Evolutionary conservation across 2,797 vertebrate species (phyloP).

Genomic region (Intellagama lesueurii): DNA sequence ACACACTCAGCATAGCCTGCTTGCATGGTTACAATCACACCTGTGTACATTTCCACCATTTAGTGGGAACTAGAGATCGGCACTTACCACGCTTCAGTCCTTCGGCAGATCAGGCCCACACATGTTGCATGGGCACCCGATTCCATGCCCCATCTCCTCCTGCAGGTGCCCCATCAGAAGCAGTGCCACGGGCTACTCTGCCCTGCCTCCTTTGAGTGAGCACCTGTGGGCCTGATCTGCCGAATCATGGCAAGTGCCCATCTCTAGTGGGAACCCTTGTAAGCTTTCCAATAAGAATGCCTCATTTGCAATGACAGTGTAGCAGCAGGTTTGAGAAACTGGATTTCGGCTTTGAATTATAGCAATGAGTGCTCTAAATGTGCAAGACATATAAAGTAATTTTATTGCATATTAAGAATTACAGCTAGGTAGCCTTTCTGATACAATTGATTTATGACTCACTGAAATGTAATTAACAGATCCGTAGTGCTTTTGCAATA

Average conservation of each 20-base stretch:
- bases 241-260: too few relatives aligned
- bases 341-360: slow-evolving; percentile 12
- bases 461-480: slow-evolving; percentile 33
- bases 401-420: neutral
- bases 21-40: neutral
- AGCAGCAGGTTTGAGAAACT: neutral
- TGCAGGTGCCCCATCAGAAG: too few relatives aligned
- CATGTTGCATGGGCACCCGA: too few relatives aligned
- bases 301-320: neutral
- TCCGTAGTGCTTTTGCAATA: neutral
- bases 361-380: neutral
- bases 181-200: too few relatives aligned
- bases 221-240: too few relatives aligned
- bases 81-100: too few relatives aligned
- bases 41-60: neutral
- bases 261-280: neutral
- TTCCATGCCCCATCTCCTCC: too few relatives aligned
- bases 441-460: neutral
- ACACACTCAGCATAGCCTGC: neutral
- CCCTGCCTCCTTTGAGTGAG: too few relatives aligned
- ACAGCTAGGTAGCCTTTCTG: neutral
- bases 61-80: neutral
- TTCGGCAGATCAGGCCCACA: too few relatives aligned
- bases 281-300: neutral
- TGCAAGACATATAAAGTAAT: neutral